A percentile compares a stretch with the other conserved stretches of the same genome.
phyloP scores from a whole-genome alignment of 2,888 invertebrate genomes.

The Caenorhabditis sulstoni region DNA sequence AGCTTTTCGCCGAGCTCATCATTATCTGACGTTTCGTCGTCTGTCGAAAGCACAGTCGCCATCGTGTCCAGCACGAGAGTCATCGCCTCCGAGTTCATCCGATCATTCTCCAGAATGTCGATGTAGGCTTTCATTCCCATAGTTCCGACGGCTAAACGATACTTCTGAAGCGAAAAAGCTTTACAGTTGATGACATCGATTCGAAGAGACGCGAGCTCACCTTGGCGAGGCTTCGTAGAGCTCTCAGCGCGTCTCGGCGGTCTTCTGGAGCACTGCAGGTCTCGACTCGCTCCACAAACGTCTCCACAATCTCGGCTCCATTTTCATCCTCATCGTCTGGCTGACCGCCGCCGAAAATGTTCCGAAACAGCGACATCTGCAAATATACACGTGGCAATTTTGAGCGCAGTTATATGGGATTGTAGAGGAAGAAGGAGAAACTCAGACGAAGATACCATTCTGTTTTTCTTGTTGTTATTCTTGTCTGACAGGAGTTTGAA shows the following conservation, averaged over 20 bases:
- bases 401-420: neutral
- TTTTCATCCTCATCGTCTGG: slow-evolving; percentile 69
- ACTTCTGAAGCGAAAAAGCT: slow-evolving; percentile 85
- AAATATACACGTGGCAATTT: slow-evolving; percentile 32
- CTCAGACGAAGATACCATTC: neutral
- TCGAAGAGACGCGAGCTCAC: slow-evolving; percentile 73
- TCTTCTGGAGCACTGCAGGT: slow-evolving; percentile 95
- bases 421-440: neutral
- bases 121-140: slow-evolving; percentile 88
- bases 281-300: slow-evolving; percentile 92
- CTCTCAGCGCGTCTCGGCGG: slow-evolving; percentile 94
- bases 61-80: slow-evolving; percentile 93
- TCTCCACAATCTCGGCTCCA: slow-evolving; percentile 85
- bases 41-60: slow-evolving; percentile 87
- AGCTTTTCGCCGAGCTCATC: slow-evolving; percentile 82
- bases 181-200: neutral
- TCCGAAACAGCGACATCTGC: slow-evolving; percentile 77
- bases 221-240: slow-evolving; percentile 87
- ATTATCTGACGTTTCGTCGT: slow-evolving; percentile 80
- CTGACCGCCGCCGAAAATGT: slow-evolving; percentile 75
- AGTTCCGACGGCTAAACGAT: slow-evolving; percentile 95
- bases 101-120: slow-evolving; percentile 89
- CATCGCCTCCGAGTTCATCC: slow-evolving; percentile 92
- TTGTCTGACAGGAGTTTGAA: no score
- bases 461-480: neutral